Conservation (phyloP, 2,888 invertebrate species). For the Biston betularia region DNA sequence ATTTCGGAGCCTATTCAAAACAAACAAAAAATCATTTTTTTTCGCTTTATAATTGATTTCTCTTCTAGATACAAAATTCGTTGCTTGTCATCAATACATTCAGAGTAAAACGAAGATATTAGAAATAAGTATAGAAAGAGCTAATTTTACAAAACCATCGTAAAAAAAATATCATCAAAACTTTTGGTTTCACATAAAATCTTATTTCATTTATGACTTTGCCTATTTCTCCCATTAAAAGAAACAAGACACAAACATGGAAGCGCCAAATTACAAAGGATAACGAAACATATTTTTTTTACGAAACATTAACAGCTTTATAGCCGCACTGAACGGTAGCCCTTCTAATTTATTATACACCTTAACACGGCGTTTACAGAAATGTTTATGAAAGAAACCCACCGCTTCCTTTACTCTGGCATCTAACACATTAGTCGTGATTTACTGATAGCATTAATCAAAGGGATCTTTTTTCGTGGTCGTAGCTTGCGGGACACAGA, state of each 20-base stretch:
- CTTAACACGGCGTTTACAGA: slow-evolving; percentile 51
- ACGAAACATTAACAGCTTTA: slow-evolving; percentile 45
- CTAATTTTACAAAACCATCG: neutral
- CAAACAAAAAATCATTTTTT: too few species aligned
- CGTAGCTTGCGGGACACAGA: slow-evolving; percentile 15
- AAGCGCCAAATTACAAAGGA: slow-evolving; percentile 31
- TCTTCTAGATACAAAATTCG: too few species aligned
- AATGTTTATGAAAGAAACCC: slow-evolving; percentile 52
- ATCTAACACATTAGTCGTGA: slow-evolving; percentile 63
- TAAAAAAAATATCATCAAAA: neutral
- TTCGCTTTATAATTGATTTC: too few species aligned
- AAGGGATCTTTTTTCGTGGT: slow-evolving; percentile 48
- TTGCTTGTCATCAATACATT: too few species aligned
- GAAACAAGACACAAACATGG: slow-evolving; percentile 20
- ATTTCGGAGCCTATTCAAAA: too few species aligned
- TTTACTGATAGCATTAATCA: slow-evolving; percentile 73
- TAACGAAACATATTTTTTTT: slow-evolving; percentile 41
- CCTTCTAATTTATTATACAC: slow-evolving; percentile 46
- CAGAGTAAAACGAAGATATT: too few species aligned
- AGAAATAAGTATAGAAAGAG: neutral
- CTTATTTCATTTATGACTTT: slow-evolving; percentile 12
- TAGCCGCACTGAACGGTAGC: slow-evolving; percentile 30
- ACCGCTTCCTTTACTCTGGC: slow-evolving; percentile 52
- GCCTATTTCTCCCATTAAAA: slow-evolving; percentile 16
- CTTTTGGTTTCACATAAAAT: slow-evolving; percentile 8